Evolutionary conservation across 2,797 vertebrate species (phyloP).

Genomic region (Phoebastria nigripes): DNA sequence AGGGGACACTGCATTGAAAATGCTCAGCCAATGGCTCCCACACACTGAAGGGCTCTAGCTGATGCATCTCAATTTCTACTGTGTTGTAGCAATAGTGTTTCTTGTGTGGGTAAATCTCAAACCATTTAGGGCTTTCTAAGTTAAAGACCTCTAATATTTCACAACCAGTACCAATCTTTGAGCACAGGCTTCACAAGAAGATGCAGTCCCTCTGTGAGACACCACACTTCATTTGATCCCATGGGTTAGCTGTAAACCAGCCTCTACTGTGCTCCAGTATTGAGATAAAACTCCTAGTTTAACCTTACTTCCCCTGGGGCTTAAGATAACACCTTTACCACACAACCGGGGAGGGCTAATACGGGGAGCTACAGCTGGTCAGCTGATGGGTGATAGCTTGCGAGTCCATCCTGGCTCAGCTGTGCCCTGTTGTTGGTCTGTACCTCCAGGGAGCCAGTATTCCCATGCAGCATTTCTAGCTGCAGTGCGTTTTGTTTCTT

Average conservation of each 20-base stretch:
- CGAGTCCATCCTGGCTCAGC: background rate
- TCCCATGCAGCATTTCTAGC: background rate
- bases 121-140: background rate
- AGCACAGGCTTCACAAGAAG: background rate
- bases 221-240: background rate
- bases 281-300: background rate
- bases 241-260: background rate
- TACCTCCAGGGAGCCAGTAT: background rate
- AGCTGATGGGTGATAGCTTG: background rate
- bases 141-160: background rate
- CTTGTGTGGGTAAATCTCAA: background rate
- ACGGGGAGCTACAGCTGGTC: background rate
- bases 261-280: background rate
- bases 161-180: background rate
- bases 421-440: accelerated
- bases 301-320: background rate
- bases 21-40: background rate
- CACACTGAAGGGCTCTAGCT: background rate
- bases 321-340: background rate
- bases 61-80: background rate
- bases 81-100: background rate
- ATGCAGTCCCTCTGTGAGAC: background rate
- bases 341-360: background rate
- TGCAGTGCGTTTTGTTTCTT: background rate
- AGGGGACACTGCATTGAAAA: background rate